Evolutionary conservation across 2,113 vertebrate genomes (phyloP).

Genomic region (Pitta sordida): DNA sequence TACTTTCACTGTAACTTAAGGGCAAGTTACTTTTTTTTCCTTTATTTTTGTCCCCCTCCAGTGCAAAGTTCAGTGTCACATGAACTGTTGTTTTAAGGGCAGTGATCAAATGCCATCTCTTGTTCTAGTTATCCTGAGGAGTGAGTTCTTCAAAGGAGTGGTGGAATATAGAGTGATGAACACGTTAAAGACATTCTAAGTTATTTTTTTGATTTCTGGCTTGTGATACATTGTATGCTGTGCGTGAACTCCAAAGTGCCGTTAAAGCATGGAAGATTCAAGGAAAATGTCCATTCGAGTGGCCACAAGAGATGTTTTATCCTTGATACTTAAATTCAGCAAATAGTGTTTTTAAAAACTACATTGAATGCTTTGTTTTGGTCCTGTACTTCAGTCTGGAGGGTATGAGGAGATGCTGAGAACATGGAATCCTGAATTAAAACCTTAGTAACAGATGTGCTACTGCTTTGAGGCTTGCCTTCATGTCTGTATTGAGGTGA

Average conservation of each 20-base stretch:
- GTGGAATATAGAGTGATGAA: neutral
- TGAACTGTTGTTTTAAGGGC: neutral
- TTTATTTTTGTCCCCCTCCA: neutral
- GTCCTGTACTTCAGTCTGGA: neutral
- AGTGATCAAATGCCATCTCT: neutral
- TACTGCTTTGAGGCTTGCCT: neutral
- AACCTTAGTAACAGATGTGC: neutral
- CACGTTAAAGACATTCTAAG: neutral
- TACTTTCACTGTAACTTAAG: neutral
- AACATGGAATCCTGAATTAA: neutral
- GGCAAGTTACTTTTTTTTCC: neutral
- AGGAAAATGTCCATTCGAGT: neutral
- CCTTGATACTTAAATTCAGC: neutral
- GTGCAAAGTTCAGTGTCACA: neutral
- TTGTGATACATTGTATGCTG: neutral
- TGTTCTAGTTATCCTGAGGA: neutral
- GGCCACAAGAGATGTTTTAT: neutral
- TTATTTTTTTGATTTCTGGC: neutral
- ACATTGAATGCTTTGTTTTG: neutral
- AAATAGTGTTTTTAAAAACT: neutral
- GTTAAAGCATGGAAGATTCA: neutral
- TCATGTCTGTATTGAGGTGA: neutral
- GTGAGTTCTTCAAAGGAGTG: neutral
- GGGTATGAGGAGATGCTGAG: neutral
- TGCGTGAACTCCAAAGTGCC: neutral